Conservation (phyloP, 2,113 vertebrate genomes). For the Pachypanchax playfairii region DNA sequence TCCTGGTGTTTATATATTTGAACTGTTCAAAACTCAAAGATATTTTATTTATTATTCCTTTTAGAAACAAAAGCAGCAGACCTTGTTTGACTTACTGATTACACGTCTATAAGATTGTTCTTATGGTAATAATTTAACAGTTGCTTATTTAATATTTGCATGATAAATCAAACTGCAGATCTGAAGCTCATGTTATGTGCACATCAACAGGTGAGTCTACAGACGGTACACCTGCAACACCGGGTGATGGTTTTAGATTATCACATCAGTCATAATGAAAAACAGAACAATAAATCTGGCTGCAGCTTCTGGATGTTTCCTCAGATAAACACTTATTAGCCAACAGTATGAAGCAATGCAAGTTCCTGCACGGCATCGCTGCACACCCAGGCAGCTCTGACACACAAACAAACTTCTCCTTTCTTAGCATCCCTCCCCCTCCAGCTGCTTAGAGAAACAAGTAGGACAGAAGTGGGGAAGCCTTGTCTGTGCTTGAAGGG, state of each 20-base stretch:
- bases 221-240: neutral
- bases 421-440: constrained; percentile 27
- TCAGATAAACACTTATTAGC: constrained; percentile 4
- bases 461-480: constrained; percentile 67
- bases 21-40: too few species aligned
- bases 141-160: too few species aligned
- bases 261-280: too few species aligned
- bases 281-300: constrained; percentile 14
- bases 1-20: too few species aligned
- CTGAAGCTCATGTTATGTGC: too few species aligned
- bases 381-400: constrained; percentile 35
- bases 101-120: too few species aligned
- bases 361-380: constrained; percentile 17
- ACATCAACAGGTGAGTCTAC: neutral
- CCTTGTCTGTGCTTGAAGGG: constrained; percentile 51
- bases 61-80: too few species aligned
- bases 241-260: neutral
- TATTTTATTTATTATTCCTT: too few species aligned
- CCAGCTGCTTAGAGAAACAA: constrained; percentile 54
- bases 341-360: constrained; percentile 48
- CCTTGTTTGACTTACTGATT: neutral
- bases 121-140: too few species aligned
- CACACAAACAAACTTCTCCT: constrained; percentile 48
- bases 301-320: too few species aligned
- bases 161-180: too few species aligned